Evolutionary conservation across 1,140 invertebrate genomes (phyloP).

Genomic region (Pogonomyrmex californicus): DNA sequence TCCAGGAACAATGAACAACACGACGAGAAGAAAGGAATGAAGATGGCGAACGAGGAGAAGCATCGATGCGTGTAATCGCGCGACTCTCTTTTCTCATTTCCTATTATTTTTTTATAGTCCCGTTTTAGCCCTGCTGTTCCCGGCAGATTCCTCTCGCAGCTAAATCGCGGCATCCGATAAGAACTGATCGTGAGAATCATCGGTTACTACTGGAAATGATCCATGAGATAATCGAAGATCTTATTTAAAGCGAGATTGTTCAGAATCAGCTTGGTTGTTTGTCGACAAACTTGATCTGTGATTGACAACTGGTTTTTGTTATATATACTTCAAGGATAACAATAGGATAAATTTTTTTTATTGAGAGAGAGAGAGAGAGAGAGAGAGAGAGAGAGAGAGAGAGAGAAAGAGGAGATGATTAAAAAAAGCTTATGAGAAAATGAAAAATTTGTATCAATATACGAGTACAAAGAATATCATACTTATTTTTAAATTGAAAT

Average conservation of each 20-base stretch:
- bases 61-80: conserved; percentile 50
- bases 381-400: background rate
- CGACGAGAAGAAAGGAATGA: conserved; percentile 12
- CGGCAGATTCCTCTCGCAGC: background rate
- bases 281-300: background rate
- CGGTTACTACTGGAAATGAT: conserved; percentile 1
- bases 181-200: conserved; percentile 24
- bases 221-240: background rate
- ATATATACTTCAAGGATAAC: background rate
- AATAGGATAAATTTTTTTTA: background rate
- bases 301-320: background rate
- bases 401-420: background rate
- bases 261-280: background rate
- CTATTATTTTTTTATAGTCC: conserved; percentile 19
- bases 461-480: too few species aligned
- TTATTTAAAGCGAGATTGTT: conserved; percentile 10
- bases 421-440: background rate
- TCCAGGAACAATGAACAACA: conserved; percentile 37
- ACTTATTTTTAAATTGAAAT: background rate
- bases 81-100: conserved; percentile 35
- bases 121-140: conserved; percentile 10
- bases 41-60: background rate
- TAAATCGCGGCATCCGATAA: conserved; percentile 20
- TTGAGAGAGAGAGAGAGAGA: background rate
- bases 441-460: too few species aligned